Conservation (phyloP, 2,797 vertebrate genomes). For the Paguma larvata region DNA sequence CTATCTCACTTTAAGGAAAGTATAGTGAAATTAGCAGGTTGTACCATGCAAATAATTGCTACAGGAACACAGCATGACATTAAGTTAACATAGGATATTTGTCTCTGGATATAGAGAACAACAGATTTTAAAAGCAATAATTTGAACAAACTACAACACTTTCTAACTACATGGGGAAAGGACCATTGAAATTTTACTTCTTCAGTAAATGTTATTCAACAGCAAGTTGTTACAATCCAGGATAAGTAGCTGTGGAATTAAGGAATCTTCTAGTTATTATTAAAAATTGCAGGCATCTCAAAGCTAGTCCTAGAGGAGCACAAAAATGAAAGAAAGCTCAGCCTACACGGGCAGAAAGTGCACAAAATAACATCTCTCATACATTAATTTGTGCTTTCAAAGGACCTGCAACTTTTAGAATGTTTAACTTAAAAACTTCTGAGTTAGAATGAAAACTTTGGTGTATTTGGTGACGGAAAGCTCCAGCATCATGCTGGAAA, state of each 20-base stretch:
- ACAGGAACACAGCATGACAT: background rate
- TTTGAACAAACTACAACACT: background rate
- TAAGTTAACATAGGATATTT: background rate
- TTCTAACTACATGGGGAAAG: background rate
- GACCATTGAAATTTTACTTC: background rate
- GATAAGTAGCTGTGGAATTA: background rate
- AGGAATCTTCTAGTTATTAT: background rate
- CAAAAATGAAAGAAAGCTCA: background rate
- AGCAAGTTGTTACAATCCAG: background rate
- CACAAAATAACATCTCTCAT: background rate
- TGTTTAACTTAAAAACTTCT: background rate
- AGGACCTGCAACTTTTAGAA: background rate
- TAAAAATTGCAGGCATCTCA: background rate
- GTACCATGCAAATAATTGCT: background rate
- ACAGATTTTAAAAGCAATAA: background rate
- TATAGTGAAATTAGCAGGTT: background rate
- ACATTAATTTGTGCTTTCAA: background rate
- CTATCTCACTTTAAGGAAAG: background rate
- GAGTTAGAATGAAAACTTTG: background rate
- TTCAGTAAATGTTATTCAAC: background rate
- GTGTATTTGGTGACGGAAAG: background rate
- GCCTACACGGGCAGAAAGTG: background rate
- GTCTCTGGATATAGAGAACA: background rate
- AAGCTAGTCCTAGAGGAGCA: background rate
- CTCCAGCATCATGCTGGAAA: background rate